phyloP scores from a whole-genome alignment of 37 sponge, comb jelly and placozoan species.

The Eunapius fragilis region DNA sequence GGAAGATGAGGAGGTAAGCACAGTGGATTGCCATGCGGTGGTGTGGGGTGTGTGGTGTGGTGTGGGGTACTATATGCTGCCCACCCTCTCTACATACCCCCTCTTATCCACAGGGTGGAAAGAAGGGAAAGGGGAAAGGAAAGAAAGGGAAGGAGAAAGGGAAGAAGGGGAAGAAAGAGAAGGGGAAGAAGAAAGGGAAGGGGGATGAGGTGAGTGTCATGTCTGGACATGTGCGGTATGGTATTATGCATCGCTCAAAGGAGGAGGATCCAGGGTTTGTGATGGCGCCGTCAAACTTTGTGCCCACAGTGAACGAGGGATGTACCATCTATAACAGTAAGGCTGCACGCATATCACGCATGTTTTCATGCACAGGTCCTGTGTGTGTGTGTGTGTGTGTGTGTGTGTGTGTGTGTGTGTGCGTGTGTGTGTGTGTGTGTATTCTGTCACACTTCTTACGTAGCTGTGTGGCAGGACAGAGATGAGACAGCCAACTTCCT shows the following conservation, averaged over 20 bases:
- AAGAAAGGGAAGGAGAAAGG: constrained; percentile 72
- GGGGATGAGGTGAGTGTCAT: constrained; percentile 71
- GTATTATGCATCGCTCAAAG: constrained; percentile 12
- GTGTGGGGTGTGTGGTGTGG: too few relatives aligned
- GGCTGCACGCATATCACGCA: background rate
- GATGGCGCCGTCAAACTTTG: constrained; percentile 92
- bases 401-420: background rate
- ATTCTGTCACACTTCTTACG: background rate
- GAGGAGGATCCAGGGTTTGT: constrained; percentile 91
- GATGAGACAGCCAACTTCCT: constrained; percentile 86
- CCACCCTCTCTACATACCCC: background rate
- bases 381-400: too few relatives aligned
- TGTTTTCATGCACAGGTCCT: too few relatives aligned
- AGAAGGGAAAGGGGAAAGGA: constrained; percentile 86
- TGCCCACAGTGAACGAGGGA: constrained; percentile 76
- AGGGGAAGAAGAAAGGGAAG: constrained; percentile 77
- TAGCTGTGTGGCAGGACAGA: constrained; percentile 90
- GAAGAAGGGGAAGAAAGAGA: constrained; percentile 73
- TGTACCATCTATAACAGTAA: constrained; percentile 69
- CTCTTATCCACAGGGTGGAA: constrained; percentile 38
- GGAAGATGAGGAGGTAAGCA: constrained; percentile 2
- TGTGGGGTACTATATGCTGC: too few relatives aligned
- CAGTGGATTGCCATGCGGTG: too few relatives aligned
- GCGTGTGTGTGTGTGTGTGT: background rate
- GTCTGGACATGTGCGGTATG: too few relatives aligned